These are phyloP conservation scores for Apodemus agrarius DNA, from an alignment of 2,797 vertebrate species.

Conservation along the genomic window DNA sequence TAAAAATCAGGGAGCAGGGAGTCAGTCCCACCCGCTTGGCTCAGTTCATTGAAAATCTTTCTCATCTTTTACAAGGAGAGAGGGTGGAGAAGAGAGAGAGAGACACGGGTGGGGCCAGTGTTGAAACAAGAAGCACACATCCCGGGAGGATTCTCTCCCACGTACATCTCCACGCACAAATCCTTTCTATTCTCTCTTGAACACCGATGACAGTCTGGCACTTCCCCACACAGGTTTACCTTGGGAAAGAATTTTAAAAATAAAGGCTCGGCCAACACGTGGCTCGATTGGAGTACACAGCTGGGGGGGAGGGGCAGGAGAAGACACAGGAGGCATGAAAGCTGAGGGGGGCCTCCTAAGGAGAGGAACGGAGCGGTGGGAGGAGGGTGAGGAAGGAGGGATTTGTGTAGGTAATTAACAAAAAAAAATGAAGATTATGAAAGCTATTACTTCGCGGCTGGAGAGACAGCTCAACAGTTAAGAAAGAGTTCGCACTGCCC, in stretches of 20 bases:
- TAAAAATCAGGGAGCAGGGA: background rate
- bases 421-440: background rate
- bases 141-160: accelerated
- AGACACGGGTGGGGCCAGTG: background rate
- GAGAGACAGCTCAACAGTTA: background rate
- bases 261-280: background rate
- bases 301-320: background rate
- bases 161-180: accelerated
- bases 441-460: background rate
- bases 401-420: background rate
- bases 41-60: background rate
- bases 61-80: background rate
- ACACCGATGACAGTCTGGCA: accelerated
- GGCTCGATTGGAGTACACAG: background rate
- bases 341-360: background rate
- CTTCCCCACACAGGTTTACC: background rate
- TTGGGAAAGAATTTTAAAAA: background rate
- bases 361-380: accelerated
- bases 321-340: background rate
- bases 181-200: background rate
- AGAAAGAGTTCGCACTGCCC: too few relatives aligned
- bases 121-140: accelerated
- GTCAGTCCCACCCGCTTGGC: background rate
- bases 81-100: background rate
- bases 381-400: too few relatives aligned